Base-by-base conservation (phyloP, 2,797 vertebrate genomes). In the Anas acuta region DNA sequence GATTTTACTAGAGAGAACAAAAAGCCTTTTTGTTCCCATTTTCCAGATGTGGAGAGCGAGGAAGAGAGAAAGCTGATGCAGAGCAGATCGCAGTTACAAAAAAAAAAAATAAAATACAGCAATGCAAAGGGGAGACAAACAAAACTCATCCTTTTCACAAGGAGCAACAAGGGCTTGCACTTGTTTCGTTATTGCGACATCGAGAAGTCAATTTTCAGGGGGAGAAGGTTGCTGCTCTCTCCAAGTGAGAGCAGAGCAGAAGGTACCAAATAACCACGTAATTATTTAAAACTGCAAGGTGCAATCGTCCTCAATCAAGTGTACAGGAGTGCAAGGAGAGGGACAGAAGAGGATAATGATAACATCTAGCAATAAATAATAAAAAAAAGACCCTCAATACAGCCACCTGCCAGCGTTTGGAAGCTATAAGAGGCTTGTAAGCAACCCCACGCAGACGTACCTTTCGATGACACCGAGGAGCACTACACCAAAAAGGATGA, bases 61-160 rank as follows among this genome's bases (percentile, higher is more conserved):
- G 66, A 30, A 35, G 7, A 7, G n/a, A 41, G 39, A 13, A 30
- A 33, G 57, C 65, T 32, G 90, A 47, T 18, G 23, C 6, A 9
- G 90, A 39, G 58, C 76, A 51, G 74, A 62, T 33, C 17, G 1
- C 18, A 14, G 78, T 1, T 84, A 11, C 26, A 21, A 18, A 19
- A 75, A 26, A 53, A 35, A 35, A 35, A 35, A 35, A 35, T 35
- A 35, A 53, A 53, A n/a, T 4, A 13, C 5, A 60, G 30, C 47
- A 16, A 35, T 0, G 1, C 0, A 5, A 41, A 66, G 6, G 9
- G 7, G 8, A 62, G 3, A 8, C 41, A 10, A 37, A 22, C 18
- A 43, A 28, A 66, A 7, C 26, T 18, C 62, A 15, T 1, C 64
- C 41, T 26, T 8, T 22, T 2, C 37, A 26, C 37, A 1, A 7